A percentile compares a stretch with the other conserved stretches of the same genome.
phyloP scores from a whole-genome alignment of 2,113 vertebrate genomes.

The Epinephelus fuscoguttatus region DNA sequence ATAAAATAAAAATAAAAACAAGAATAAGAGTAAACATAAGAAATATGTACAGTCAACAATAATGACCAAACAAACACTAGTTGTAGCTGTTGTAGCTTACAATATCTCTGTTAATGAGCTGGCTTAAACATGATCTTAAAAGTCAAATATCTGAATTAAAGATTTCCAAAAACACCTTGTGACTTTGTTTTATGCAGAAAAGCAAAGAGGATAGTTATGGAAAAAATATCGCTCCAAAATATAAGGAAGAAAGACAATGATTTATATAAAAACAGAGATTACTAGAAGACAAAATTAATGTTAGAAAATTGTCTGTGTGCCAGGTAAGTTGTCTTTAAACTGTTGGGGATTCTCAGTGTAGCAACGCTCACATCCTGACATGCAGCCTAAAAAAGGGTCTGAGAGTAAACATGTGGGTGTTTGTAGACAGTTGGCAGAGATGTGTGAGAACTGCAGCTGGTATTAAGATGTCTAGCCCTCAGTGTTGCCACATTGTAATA shows the following conservation, averaged over 20 bases:
- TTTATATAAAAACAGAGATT: not conserved
- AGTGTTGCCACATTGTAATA: slow-evolving; percentile 48
- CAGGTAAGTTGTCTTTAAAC: not conserved
- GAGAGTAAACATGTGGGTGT: slow-evolving; percentile 54
- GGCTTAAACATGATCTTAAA: not conserved
- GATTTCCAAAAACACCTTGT: too few relatives aligned
- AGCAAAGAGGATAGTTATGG: not conserved
- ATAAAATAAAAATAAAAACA: too few relatives aligned
- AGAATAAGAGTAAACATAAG: too few relatives aligned
- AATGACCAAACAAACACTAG: not conserved
- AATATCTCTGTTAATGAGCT: not conserved
- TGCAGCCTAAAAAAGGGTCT: slow-evolving; percentile 15
- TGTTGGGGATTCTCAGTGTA: slow-evolving; percentile 4
- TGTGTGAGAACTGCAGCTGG: slow-evolving; percentile 38
- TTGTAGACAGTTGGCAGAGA: slow-evolving; percentile 46
- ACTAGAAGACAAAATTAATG: not conserved
- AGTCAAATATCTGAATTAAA: too few relatives aligned
- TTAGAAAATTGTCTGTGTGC: not conserved
- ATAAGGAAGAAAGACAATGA: not conserved
- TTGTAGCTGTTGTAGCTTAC: not conserved
- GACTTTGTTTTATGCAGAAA: too few relatives aligned
- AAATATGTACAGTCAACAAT: not conserved
- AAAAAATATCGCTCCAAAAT: not conserved
- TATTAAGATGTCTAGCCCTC: slow-evolving; percentile 46
- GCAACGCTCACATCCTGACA: slow-evolving; percentile 10